Evolutionary conservation across 2,888 invertebrate genomes (phyloP).

Genomic region (Neocrepidodera transversa): DNA sequence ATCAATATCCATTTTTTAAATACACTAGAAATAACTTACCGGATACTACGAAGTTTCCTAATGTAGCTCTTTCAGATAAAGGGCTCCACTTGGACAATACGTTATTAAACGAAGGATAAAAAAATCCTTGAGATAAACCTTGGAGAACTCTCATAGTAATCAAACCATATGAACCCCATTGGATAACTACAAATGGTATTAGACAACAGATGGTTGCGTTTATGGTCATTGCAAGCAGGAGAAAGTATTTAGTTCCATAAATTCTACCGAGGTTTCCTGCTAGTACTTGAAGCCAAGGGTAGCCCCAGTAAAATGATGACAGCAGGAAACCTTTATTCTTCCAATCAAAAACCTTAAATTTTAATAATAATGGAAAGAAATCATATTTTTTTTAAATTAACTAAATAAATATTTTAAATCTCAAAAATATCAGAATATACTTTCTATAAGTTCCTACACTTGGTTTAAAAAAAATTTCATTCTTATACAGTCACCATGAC

Average conservation of each 20-base stretch:
- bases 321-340: background rate
- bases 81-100: background rate
- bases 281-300: background rate
- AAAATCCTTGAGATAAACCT: slow-evolving; percentile 3
- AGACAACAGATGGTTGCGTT: background rate
- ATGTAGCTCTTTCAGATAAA: background rate
- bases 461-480: too few relatives aligned
- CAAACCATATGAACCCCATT: slow-evolving; percentile 2
- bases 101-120: background rate
- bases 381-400: too few relatives aligned
- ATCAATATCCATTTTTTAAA: too few relatives aligned
- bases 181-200: background rate
- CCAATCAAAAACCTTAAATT: slow-evolving; percentile 9
- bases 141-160: background rate
- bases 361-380: too few relatives aligned
- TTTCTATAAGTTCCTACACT: too few relatives aligned
- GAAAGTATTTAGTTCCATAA: background rate
- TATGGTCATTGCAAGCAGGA: background rate
- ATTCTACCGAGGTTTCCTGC: slow-evolving; percentile 3
- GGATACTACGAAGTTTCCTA: background rate
- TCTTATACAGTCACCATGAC: too few relatives aligned
- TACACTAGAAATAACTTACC: slow-evolving; percentile 5
- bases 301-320: slow-evolving; percentile 11
- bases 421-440: too few relatives aligned
- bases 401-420: too few relatives aligned